Evolutionary conservation across 2,888 invertebrate genomes (phyloP), one percentile per base, ranked within the genome.

Genomic region (Lycophotia porphyrea): DNA sequence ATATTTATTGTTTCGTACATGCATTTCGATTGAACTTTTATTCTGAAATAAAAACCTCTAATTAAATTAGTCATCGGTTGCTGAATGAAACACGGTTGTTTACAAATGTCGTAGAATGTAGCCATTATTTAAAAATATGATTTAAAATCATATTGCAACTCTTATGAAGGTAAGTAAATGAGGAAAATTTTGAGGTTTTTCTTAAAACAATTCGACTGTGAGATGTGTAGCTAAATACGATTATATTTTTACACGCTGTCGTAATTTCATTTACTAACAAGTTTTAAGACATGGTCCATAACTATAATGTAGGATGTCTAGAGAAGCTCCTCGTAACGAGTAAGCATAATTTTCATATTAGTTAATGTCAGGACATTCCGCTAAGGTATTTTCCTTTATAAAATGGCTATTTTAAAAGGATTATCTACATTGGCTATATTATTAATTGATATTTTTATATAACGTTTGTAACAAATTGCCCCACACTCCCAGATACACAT

Each of bases 321-420:
- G 58, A 71, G 72, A 67, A 64, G 71, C 66, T 82, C 49, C 36
- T 63, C 39, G 44, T 44, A 36, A n/a, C 79, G 78, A 87, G 79
- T 88, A 82, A 82, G 85, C 82, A 88, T 89, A 90, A 89, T 91
- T 89, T 84, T 87, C 88, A 74, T 87, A 90, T 90, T 87, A 81
- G 85, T 89, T 85, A 86, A 88, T 88, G 88, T 83, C 89, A 87
- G 74, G 58, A 81, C 69, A 74, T 78, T 81, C 61, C 42, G 75
- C 76, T 67, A 70, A 82, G 52, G 61, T 55, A 74, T 84, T 78
- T 72, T 66, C 71, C 73, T 82, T 61, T 36, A 65, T 44, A 65
- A 82, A 82, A 82, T 64, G 60, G 7, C 15, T 44, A 65, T 47
- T 47, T 47, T 47, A 47, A 47, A 47, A 47, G 21, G 24, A 65